Conservation (phyloP, 2,797 vertebrate genomes). For the Sebastes kiyomatsui region DNA sequence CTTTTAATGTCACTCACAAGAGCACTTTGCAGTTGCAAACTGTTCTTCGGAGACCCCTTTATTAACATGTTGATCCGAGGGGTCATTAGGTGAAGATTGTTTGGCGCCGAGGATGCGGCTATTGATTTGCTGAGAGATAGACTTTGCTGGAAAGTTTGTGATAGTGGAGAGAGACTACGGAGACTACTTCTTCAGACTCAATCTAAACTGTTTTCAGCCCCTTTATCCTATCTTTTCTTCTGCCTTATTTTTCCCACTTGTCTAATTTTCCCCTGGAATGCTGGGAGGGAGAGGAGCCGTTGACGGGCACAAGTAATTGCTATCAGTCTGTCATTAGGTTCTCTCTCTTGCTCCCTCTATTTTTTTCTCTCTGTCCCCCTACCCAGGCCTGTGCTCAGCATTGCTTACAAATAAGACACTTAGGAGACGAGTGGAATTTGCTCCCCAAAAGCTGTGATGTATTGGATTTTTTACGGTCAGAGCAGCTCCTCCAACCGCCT, state of each 20-base stretch:
- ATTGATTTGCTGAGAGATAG: constrained; percentile 81
- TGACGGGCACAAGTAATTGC: constrained; percentile 85
- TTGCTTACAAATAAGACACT: constrained; percentile 88
- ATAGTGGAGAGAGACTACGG: constrained; percentile 53
- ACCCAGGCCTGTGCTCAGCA: constrained; percentile 77
- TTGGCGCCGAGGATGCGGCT: constrained; percentile 67
- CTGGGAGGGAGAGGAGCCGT: constrained; percentile 73
- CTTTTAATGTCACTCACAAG: constrained; percentile 90
- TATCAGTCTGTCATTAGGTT: constrained; percentile 86
- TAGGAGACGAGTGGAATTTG: constrained; percentile 88
- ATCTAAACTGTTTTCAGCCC: constrained; percentile 67
- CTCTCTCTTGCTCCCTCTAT: constrained; percentile 58
- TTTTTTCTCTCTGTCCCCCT: constrained; percentile 62
- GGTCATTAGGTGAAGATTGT: constrained; percentile 80
- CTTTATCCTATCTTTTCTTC: constrained; percentile 47
- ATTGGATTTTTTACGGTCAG: constrained; percentile 94
- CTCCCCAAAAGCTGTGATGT: constrained; percentile 89
- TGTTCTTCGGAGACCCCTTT: constrained; percentile 88
- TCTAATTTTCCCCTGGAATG: constrained; percentile 83
- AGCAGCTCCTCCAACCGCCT: constrained; percentile 88
- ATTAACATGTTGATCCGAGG: constrained; percentile 85
- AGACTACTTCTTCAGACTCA: constrained; percentile 73
- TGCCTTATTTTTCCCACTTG: constrained; percentile 76
- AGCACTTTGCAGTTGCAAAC: constrained; percentile 89
- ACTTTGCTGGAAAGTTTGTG: constrained; percentile 74